These are phyloP conservation scores for Thymelicus sylvestris DNA, from an alignment of 2,888 invertebrate species.

Conservation along the genomic window DNA sequence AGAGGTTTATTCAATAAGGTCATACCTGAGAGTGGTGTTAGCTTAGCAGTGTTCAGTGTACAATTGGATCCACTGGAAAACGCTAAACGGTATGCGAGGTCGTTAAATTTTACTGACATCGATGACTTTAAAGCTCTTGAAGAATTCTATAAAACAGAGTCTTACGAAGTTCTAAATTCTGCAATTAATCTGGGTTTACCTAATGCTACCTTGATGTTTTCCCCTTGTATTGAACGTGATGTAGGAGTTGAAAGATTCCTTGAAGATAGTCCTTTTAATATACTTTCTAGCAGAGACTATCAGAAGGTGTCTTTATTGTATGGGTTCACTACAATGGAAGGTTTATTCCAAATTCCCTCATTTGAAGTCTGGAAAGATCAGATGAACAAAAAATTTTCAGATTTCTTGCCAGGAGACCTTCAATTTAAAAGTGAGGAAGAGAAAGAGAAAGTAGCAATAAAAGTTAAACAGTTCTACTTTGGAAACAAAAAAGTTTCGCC, in stretches of 20 bases:
- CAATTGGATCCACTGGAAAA: slow-evolving; percentile 60
- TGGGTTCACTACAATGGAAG: slow-evolving; percentile 55
- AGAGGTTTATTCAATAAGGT: slow-evolving; percentile 59
- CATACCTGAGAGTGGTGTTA: slow-evolving; percentile 50
- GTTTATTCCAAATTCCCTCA: slow-evolving; percentile 44
- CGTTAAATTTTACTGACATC: slow-evolving; percentile 49
- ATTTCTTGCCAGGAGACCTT: slow-evolving; percentile 60
- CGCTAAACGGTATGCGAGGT: slow-evolving; percentile 54
- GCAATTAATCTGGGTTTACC: slow-evolving; percentile 37
- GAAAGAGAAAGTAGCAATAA: slow-evolving; percentile 45
- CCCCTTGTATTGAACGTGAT: slow-evolving; percentile 48
- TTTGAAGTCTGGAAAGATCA: slow-evolving; percentile 51
- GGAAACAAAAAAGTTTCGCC: slow-evolving; percentile 46
- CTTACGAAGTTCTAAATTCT: slow-evolving; percentile 49
- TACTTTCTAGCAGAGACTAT: slow-evolving; percentile 47
- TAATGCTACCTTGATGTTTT: slow-evolving; percentile 45
- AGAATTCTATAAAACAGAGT: slow-evolving; percentile 56
- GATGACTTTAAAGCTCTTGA: slow-evolving; percentile 54
- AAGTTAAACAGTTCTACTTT: slow-evolving; percentile 55
- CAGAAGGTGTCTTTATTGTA: slow-evolving; percentile 55
- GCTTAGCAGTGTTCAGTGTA: slow-evolving; percentile 49
- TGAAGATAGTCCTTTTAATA: slow-evolving; percentile 51
- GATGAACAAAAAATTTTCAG: slow-evolving; percentile 61
- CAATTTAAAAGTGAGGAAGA: slow-evolving; percentile 41
- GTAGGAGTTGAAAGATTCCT: slow-evolving; percentile 49